phyloP scores from a whole-genome alignment of 1,140 invertebrate genomes.

The Drosophila rufa region DNA sequence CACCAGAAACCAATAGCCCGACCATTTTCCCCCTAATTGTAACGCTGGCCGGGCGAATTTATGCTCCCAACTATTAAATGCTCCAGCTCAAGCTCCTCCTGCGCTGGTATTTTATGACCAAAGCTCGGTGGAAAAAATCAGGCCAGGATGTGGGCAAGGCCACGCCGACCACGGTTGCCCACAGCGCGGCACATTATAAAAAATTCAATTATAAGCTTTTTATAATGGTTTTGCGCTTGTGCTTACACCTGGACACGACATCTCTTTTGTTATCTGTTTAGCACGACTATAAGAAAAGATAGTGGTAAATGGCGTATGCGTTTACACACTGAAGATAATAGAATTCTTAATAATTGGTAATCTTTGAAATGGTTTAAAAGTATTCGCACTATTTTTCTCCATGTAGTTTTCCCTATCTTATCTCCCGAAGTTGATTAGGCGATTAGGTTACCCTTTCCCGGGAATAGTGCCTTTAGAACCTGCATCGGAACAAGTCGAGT shows the following conservation, averaged over 20 bases:
- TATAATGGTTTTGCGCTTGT: conserved; percentile 52
- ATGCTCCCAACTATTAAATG: conserved; percentile 56
- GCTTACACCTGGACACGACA: conserved; percentile 39
- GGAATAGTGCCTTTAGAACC: background rate
- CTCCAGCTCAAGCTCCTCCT: conserved; percentile 15
- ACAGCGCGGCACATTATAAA: conserved; percentile 66
- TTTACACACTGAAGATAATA: no score
- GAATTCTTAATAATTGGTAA: no score
- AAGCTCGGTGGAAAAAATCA: conserved; percentile 13
- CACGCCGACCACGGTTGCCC: background rate
- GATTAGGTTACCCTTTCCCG: background rate
- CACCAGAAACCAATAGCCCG: conserved; percentile 57
- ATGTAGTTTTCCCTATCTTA: conserved; percentile 1
- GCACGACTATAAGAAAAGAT: no score
- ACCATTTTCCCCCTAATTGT: conserved; percentile 66
- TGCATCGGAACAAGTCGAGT: background rate
- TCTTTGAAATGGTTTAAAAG: no score
- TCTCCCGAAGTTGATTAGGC: background rate
- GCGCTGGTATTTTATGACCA: conserved; percentile 57
- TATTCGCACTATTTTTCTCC: background rate
- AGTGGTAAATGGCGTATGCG: background rate
- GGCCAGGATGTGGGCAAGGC: conserved; percentile 11
- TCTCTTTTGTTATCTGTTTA: background rate
- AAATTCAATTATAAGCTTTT: conserved; percentile 78
- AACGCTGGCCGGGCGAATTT: conserved; percentile 66